phyloP scores from a whole-genome alignment of 2,797 vertebrate species.

The Melanotaenia parkinsoni region DNA sequence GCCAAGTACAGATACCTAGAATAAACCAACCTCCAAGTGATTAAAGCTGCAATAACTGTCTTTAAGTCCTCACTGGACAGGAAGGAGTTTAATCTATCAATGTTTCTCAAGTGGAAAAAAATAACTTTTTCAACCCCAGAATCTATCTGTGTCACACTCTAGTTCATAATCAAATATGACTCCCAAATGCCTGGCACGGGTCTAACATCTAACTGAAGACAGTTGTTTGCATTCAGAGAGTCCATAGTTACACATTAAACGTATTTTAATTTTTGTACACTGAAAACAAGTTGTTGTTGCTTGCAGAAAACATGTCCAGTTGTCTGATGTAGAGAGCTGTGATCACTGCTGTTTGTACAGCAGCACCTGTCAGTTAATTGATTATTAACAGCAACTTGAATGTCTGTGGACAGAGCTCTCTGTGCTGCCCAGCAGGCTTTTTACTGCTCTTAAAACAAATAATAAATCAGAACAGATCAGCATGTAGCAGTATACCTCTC shows the following conservation, averaged over 20 bases:
- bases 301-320: constrained; percentile 5
- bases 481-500: background rate
- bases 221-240: background rate
- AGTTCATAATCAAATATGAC: too few relatives aligned
- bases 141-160: too few relatives aligned
- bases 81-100: too few relatives aligned
- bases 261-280: background rate
- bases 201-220: too few relatives aligned
- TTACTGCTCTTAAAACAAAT: constrained; percentile 69
- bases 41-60: too few relatives aligned
- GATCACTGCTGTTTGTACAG: constrained; percentile 35
- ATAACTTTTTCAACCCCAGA: too few relatives aligned
- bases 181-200: too few relatives aligned
- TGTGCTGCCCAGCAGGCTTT: constrained; percentile 12
- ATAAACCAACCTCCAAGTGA: too few relatives aligned
- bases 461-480: constrained; percentile 57
- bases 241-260: background rate
- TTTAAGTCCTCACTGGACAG: too few relatives aligned
- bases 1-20: too few relatives aligned
- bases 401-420: constrained; percentile 37
- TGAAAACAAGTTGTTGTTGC: background rate
- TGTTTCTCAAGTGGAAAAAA: too few relatives aligned
- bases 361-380: constrained; percentile 61
- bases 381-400: constrained; percentile 61
- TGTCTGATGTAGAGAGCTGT: constrained; percentile 33